These are phyloP conservation scores for Cynopterus sphinx DNA, from an alignment of 2,797 vertebrate species.

Conservation along the genomic window DNA sequence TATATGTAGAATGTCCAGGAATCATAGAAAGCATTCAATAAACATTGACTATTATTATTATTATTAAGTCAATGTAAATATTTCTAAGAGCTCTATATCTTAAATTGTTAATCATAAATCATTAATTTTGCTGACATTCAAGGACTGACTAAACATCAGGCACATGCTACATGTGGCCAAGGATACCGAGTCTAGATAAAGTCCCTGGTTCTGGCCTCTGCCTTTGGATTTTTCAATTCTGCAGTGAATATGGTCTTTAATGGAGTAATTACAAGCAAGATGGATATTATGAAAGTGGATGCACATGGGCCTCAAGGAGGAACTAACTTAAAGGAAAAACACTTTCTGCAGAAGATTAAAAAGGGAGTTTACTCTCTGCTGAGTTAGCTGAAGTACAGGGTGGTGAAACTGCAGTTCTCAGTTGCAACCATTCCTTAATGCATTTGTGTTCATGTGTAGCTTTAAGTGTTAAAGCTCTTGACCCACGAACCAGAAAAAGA, in stretches of 20 bases:
- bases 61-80: neutral
- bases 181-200: neutral
- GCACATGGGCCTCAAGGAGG: neutral
- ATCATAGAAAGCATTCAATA: neutral
- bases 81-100: constrained; percentile 1
- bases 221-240: constrained; percentile 2
- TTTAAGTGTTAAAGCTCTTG: constrained; percentile 25
- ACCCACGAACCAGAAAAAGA: neutral
- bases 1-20: neutral
- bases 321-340: neutral
- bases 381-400: neutral
- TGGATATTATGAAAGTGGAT: neutral
- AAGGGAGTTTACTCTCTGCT: neutral
- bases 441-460: neutral
- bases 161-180: neutral
- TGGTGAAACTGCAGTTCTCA: neutral
- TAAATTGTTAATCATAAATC: neutral
- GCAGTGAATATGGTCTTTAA: neutral
- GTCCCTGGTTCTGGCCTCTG: neutral
- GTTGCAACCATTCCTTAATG: neutral
- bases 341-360: neutral
- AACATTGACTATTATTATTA: neutral
- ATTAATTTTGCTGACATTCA: neutral
- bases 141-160: neutral
- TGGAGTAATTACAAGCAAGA: neutral